Evolutionary conservation across 2,113 vertebrate species (phyloP), one percentile per base, ranked within the genome.

Genomic region (Noctilio leporinus): DNA sequence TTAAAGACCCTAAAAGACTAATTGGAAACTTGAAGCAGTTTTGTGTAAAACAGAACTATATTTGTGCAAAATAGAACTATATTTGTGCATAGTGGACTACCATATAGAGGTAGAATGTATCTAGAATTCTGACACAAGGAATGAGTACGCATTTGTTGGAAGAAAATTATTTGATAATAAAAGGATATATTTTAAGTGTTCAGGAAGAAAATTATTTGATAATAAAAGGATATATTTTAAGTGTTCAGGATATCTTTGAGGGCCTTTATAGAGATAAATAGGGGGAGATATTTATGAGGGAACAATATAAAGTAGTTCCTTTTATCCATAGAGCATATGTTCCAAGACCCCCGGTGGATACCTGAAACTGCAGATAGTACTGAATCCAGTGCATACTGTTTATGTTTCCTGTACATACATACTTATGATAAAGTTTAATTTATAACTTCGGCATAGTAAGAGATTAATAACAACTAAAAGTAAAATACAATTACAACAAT

Each of bases 111-210:
- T 22, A 38, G 49, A 47, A 22, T 38, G 10, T 86, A 88, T 62
- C 84, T 70, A 80, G 28, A 87, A 88, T 67, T 81, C 15, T 93
- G 65, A 80, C 33, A 76, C 35, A 51, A 89, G n/a, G 7, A 75
- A 22, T 93, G 19, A 67, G 6, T 93, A 73, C 26, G 93, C 40
- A 72, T 75, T 87, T 94, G 4, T 1, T 87, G 22, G 20, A 70
- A 82, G 53, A 67, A 80, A 96, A 83, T 45, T 4, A 47, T 84
- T 96, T 96, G 89, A 40, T 38, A 91, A 45, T 70, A 51, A 81
- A 90, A 91, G 24, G 35, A 67, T 7, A 93, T 4, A 64, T 94
- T 95, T 91, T 64, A 65, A 82, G 14, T 62, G 4, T 77, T 2
- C 6, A 75, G 30, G 19, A 0, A 95, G 76, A 62, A 83, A 96